phyloP scores from a whole-genome alignment of 2,797 vertebrate genomes.

The Parauchenoglanis ngamensis region DNA sequence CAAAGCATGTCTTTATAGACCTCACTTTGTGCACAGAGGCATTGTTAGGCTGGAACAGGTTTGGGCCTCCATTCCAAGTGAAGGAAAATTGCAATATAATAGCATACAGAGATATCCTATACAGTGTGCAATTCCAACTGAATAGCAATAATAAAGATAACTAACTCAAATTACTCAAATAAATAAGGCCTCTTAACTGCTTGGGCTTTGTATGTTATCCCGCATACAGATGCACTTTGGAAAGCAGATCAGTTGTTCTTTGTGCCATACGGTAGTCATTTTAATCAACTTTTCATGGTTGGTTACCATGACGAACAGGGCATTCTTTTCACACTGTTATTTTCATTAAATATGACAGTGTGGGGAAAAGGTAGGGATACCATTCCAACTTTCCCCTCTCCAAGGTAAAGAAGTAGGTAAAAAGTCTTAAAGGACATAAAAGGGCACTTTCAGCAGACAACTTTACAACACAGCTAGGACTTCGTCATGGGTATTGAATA shows the following conservation, averaged over 20 bases:
- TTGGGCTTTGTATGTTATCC: background rate
- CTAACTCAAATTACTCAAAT: background rate
- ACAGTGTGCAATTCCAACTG: background rate
- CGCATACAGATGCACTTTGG: background rate
- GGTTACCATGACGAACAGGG: background rate
- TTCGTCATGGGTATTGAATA: background rate
- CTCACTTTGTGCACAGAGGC: background rate
- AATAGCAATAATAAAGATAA: background rate
- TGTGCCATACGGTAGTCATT: background rate
- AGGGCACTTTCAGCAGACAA: background rate
- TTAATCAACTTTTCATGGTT: background rate
- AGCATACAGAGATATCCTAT: background rate
- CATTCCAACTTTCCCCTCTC: background rate
- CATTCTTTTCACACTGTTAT: background rate
- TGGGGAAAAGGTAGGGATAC: background rate
- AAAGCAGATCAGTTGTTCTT: conserved; percentile 3
- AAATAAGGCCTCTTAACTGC: background rate
- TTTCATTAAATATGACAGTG: background rate
- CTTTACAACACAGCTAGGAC: background rate
- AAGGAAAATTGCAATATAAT: background rate
- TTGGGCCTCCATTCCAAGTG: background rate
- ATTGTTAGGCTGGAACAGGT: background rate
- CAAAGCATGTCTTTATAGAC: background rate
- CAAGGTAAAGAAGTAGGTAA: background rate
- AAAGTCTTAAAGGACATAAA: background rate